Base-by-base conservation (phyloP, 2,797 vertebrate species). In the Tokudaia muenninki region DNA sequence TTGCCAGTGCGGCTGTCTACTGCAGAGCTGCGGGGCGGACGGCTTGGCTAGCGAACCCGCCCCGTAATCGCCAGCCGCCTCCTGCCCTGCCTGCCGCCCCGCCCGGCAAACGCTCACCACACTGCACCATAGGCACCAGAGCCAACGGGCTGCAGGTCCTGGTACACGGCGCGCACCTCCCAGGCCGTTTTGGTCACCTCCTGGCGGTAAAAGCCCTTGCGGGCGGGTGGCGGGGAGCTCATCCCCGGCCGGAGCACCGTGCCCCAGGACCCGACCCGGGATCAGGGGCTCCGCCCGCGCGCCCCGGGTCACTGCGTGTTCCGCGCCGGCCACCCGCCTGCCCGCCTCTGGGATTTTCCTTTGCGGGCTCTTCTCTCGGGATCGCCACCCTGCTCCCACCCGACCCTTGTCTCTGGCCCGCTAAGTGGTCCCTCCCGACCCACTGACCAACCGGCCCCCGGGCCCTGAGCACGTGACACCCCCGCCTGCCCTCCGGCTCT, bases 41-140 rank as follows among this genome's bases (percentile, higher is more conserved):
- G 3, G 81, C 91, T 97, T 65, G 96, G 90, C 79, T 65, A 96
- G 55, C 70, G 6, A 47, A 37, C 10, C 21, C 41, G 6, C 34
- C 37, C 34, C 0, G 63, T 50, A 78, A 1, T 47, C 37, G 31
- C 59, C 50, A 19, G 34, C 55, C 47, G 74, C 22, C 7, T 17
- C 13, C 17, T 55, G 63, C 75, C 92, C 55, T 47, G 44, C 90
- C 75, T 9, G 65, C 79, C 63, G 74, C 52, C 72, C 34, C 55
- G 31, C n/a, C 67, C 94, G 44, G 44, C 84, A 91, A 93, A 95
- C 72, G 97, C 99, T 99, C 98, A 99, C 99, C 99, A 99, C 55
- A 99, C 99, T 0, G 99, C 99, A 80, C 99, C 99, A 47, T 99
- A 99, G 2, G 99, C 99, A 94, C 99, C 99, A 0, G 99, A 99